Percentiles rank a stretch among this genome's conserved stretches.
Evolutionary conservation across 2,888 invertebrate genomes (phyloP).

Genomic region (Diarsia rubi): DNA sequence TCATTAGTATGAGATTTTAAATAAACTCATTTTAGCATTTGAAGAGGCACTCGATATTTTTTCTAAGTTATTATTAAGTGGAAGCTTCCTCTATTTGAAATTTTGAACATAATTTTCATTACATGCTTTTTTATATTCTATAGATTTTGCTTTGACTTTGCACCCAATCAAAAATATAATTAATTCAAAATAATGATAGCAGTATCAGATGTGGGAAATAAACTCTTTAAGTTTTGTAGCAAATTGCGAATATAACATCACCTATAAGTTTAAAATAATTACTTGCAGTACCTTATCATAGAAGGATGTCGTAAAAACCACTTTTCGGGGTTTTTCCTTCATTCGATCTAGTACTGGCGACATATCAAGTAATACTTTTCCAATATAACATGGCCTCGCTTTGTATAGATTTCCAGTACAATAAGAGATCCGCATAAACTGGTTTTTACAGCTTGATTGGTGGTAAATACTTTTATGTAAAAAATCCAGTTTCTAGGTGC

Average conservation of each 20-base stretch:
- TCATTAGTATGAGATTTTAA: background rate
- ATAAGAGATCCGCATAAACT: no score
- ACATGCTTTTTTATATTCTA: background rate
- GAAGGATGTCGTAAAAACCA: slow-evolving; percentile 19
- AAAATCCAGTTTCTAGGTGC: slow-evolving; percentile 24
- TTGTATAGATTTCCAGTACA: no score
- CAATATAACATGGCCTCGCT: no score
- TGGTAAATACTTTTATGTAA: slow-evolving; percentile 12
- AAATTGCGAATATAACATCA: slow-evolving; percentile 15
- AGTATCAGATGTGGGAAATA: slow-evolving; percentile 5
- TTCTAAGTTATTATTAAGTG: background rate
- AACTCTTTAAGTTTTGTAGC: background rate
- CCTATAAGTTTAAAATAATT: slow-evolving; percentile 9
- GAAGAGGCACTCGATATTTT: background rate
- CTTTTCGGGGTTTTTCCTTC: slow-evolving; percentile 37
- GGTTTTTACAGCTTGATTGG: no score
- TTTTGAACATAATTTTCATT: background rate
- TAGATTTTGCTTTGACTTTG: slow-evolving; percentile 17
- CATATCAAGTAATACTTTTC: no score
- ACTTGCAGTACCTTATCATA: slow-evolving; percentile 10
- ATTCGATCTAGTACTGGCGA: slow-evolving; percentile 8
- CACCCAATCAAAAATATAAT: slow-evolving; percentile 38
- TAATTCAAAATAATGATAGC: slow-evolving; percentile 25
- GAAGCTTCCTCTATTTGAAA: background rate
- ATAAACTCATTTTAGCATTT: background rate